Evolutionary conservation across 2,888 invertebrate genomes (phyloP), one percentile per base, ranked within the genome.

Genomic region (Drosophila diplacantha): DNA sequence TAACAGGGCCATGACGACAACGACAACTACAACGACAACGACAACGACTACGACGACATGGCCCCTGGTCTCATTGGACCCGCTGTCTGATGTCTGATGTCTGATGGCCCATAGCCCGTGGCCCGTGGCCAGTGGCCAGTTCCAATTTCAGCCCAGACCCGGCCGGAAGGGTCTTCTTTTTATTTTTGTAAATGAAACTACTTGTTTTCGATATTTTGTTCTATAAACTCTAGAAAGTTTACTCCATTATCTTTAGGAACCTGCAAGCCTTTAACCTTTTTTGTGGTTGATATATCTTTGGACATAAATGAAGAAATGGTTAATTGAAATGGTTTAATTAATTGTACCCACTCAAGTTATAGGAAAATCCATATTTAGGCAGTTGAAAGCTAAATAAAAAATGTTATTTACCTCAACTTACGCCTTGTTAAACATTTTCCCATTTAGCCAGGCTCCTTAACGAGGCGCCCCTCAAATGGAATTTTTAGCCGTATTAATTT

Each of bases 1-100:
- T 75, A 71, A 63, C 66, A 80, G 71, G 81, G 49, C 69, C 66
- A 66, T 57, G 65, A 67, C 58, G 67, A 67, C 67, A 63, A 58
- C 29, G 39, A 44, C 43, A 63, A 56, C 24, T 20, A 43, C 39
- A 29, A 73, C 64, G 72, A 69, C 78, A 69, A 60, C 71, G 57
- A 58, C 58, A 61, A 39, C 38, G 32, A 22, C 22, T 22, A 22
- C 22, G 22, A 34, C 39, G 34, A 63, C 61, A 62, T 35, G 64
- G 35, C 64, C 62, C 46, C 49, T 14, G 31, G 39, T 24, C 32
- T 20, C 38, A 41, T 37, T 65, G 67, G 64, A 18, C 50, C 56
- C 22, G n/a, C 22, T 29, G 41, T 56, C 41, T 26, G 47, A 38
- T 59, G 60, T 31, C 59, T 31, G 43, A 60, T 59, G 61, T 24